Evolutionary conservation across 2,888 invertebrate species (phyloP).

Genomic region (Trachelus stipa): DNA sequence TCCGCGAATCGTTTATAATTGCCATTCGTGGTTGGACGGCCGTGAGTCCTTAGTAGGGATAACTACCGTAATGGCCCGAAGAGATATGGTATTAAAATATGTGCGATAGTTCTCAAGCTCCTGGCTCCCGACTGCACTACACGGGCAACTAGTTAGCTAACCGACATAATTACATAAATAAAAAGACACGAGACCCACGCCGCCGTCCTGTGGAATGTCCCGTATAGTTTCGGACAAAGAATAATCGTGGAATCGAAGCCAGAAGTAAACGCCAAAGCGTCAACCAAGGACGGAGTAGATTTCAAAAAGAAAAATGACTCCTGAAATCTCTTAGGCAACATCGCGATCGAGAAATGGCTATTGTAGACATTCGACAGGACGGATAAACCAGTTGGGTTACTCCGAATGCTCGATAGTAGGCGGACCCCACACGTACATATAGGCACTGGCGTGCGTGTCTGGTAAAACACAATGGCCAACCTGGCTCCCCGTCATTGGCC

Average conservation of each 20-base stretch:
- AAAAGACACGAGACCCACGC: background rate
- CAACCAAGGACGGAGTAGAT: background rate
- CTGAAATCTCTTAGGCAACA: background rate
- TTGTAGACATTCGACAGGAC: background rate
- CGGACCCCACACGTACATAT: background rate
- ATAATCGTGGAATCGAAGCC: background rate
- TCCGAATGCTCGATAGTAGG: slow-evolving; percentile 3
- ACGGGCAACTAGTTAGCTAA: background rate
- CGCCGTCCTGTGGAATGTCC: background rate
- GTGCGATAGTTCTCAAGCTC: slow-evolving; percentile 17
- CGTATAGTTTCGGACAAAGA: background rate
- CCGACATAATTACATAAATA: background rate
- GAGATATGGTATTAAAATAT: slow-evolving; percentile 47
- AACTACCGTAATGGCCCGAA: slow-evolving; percentile 44
- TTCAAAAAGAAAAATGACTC: background rate
- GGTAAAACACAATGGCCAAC: background rate
- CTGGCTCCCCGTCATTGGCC: background rate
- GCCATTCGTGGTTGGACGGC: slow-evolving; percentile 37
- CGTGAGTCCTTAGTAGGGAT: slow-evolving; percentile 34
- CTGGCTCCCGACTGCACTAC: background rate
- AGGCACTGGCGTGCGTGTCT: background rate
- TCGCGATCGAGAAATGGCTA: background rate
- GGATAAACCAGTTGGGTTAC: slow-evolving; percentile 8
- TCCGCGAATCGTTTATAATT: slow-evolving; percentile 46
- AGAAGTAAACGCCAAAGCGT: background rate